Evolutionary conservation across 1,140 invertebrate species (phyloP).

Genomic region (Conopomorpha cramerella): DNA sequence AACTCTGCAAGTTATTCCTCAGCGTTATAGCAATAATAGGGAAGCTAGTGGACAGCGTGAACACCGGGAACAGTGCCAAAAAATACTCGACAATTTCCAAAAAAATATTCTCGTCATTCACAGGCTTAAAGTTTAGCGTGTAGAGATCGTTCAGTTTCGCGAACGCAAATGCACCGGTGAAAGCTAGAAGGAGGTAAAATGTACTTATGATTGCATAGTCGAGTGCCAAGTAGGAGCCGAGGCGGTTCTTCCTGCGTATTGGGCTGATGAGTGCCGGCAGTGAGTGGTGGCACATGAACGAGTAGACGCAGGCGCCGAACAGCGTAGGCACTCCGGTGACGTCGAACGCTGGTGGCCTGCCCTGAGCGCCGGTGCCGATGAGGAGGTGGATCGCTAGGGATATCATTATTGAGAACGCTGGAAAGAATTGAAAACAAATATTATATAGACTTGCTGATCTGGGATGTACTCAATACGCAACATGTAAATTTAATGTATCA

Average conservation of each 20-base stretch:
- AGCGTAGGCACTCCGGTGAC: slow-evolving; percentile 80
- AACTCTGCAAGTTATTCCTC: slow-evolving; percentile 88
- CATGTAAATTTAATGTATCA: too few species aligned
- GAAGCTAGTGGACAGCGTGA: slow-evolving; percentile 94
- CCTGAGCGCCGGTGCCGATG: slow-evolving; percentile 66
- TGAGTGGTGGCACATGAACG: slow-evolving; percentile 99
- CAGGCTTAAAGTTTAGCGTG: slow-evolving; percentile 89
- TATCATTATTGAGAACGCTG: slow-evolving; percentile 90
- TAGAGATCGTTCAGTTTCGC: slow-evolving; percentile 85
- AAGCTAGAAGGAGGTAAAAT: slow-evolving; percentile 88
- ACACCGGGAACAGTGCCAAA: slow-evolving; percentile 92
- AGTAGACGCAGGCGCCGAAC: slow-evolving; percentile 97
- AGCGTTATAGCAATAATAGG: slow-evolving; percentile 97
- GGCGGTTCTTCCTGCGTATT: slow-evolving; percentile 78
- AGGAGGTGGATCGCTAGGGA: slow-evolving; percentile 75
- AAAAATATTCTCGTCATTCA: slow-evolving; percentile 60
- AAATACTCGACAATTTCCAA: slow-evolving; percentile 82
- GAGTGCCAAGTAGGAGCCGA: slow-evolving; percentile 71
- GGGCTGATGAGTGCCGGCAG: slow-evolving; percentile 91
- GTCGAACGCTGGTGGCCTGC: slow-evolving; percentile 70
- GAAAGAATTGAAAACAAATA: too few species aligned
- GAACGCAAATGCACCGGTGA: slow-evolving; percentile 91
- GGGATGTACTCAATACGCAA: too few species aligned
- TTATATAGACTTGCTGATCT: too few species aligned
- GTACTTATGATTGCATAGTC: slow-evolving; percentile 82